phyloP scores from a whole-genome alignment of 2,113 vertebrate genomes.

The Chloebia gouldiae region DNA sequence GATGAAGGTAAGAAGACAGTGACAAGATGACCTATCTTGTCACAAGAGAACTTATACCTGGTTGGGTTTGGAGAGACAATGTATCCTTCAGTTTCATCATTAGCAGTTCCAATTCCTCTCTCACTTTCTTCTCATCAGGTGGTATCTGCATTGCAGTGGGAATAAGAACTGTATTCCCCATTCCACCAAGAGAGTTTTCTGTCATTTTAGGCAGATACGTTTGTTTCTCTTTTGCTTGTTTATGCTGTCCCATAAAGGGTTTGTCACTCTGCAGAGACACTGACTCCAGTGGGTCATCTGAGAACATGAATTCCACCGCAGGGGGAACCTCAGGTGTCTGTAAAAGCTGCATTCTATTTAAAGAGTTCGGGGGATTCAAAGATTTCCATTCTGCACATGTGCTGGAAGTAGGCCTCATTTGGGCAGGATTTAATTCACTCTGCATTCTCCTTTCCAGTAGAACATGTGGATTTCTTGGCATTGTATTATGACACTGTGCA shows the following conservation, averaged over 20 bases:
- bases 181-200: neutral
- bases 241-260: neutral
- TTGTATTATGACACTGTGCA: neutral
- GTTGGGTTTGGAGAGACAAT: constrained; percentile 58
- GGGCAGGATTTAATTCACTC: neutral
- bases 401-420: neutral
- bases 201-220: neutral
- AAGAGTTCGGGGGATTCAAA: neutral
- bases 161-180: neutral
- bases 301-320: neutral
- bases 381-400: neutral
- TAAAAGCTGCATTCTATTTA: neutral
- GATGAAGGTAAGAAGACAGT: neutral
- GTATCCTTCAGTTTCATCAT: constrained; percentile 70
- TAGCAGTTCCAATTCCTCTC: constrained; percentile 68
- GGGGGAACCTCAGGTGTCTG: neutral
- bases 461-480: neutral
- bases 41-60: constrained; percentile 69
- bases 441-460: neutral
- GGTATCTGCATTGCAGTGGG: neutral
- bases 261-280: neutral
- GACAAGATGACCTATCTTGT: neutral
- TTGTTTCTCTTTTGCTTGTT: neutral
- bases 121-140: neutral
- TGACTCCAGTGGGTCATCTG: neutral